These are phyloP conservation scores for Plemyria rubiginata DNA, from an alignment of 2,888 invertebrate genomes.

Conservation along the genomic window DNA sequence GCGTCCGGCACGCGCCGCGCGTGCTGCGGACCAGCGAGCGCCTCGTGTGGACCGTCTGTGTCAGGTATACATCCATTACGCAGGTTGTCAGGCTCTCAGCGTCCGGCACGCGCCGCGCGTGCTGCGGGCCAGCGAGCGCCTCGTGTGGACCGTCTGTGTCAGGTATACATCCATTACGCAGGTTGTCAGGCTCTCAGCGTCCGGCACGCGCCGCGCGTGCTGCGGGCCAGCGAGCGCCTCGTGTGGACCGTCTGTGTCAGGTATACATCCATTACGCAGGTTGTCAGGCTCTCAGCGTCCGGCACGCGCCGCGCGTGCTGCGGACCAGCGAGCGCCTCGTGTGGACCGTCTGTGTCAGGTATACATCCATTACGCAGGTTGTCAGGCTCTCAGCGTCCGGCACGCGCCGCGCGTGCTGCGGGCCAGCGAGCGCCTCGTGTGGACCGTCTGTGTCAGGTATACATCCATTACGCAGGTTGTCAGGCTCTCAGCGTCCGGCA, in stretches of 20 bases:
- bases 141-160: constrained; percentile 83
- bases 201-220: constrained; percentile 69
- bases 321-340: constrained; percentile 70
- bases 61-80: too few species aligned
- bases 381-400: constrained; percentile 81
- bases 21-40: constrained; percentile 69
- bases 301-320: constrained; percentile 70
- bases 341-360: constrained; percentile 86
- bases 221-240: constrained; percentile 68
- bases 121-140: constrained; percentile 68
- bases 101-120: constrained; percentile 75
- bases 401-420: constrained; percentile 69
- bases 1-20: constrained; percentile 74
- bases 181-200: too few species aligned
- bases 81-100: too few species aligned
- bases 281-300: constrained; percentile 83
- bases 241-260: constrained; percentile 85
- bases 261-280: too few species aligned
- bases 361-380: too few species aligned
- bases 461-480: too few species aligned
- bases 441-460: constrained; percentile 86
- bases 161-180: too few species aligned
- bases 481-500: constrained; percentile 82
- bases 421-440: constrained; percentile 71
- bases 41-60: constrained; percentile 83